Evolutionary conservation across 2,113 vertebrate genomes (phyloP).

Genomic region (Papio anubis): DNA sequence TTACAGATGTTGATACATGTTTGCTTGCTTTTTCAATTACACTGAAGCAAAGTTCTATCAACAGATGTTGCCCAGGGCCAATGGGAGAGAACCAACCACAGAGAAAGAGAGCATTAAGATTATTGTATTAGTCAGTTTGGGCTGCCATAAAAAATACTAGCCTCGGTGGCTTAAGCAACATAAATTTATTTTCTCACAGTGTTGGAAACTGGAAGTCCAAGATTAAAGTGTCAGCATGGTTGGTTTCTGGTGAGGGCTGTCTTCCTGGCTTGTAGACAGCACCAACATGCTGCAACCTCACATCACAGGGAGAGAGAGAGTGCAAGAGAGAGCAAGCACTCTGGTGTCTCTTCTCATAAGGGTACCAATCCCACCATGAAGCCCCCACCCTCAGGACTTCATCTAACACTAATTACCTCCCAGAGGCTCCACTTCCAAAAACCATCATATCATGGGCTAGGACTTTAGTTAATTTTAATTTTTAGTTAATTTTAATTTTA

Average conservation of each 20-base stretch:
- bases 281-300: background rate
- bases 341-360: background rate
- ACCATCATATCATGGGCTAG: background rate
- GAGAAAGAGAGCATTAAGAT: background rate
- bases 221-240: background rate
- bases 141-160: background rate
- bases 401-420: background rate
- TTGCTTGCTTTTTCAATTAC: background rate
- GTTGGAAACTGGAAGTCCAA: background rate
- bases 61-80: background rate
- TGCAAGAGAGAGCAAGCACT: background rate
- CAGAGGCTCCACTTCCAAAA: background rate
- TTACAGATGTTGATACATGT: background rate
- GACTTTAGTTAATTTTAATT: background rate
- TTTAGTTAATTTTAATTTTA: too few species aligned
- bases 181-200: background rate
- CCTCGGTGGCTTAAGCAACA: background rate
- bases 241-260: background rate
- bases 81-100: background rate
- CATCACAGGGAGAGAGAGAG: rapidly evolving
- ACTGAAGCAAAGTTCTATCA: background rate
- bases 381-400: background rate
- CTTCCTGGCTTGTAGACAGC: background rate
- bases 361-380: background rate
- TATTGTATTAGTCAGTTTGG: background rate